Evolutionary conservation across 2,797 vertebrate species (phyloP).

Genomic region (Phataginus tricuspis): DNA sequence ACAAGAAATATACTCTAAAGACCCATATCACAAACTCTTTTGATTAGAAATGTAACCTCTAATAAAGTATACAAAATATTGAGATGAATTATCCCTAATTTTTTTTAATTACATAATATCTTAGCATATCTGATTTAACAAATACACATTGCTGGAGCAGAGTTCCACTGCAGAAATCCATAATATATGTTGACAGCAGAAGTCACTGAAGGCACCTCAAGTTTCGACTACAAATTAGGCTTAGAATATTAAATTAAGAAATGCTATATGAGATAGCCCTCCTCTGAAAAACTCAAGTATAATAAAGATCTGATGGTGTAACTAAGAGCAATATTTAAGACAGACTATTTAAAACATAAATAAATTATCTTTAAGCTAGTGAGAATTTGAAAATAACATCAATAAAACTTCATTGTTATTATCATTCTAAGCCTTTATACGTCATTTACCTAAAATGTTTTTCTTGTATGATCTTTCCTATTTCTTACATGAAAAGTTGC

Average conservation of each 20-base stretch:
- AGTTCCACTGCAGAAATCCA: neutral
- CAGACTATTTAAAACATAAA: neutral
- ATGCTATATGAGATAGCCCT: neutral
- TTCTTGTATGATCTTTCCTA: neutral
- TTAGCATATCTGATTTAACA: neutral
- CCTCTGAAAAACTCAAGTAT: neutral
- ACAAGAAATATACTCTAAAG: conserved; percentile 12
- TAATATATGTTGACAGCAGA: neutral
- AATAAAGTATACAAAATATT: neutral
- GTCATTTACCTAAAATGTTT: neutral
- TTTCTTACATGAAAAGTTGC: conserved; percentile 35
- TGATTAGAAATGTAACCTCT: neutral
- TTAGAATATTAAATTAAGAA: conserved; percentile 3
- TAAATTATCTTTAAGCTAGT: neutral
- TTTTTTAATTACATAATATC: conserved; percentile 10
- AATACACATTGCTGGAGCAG: neutral
- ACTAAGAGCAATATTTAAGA: neutral
- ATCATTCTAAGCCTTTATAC: neutral
- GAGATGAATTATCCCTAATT: neutral
- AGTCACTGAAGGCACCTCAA: neutral
- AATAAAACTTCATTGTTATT: neutral
- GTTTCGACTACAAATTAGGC: neutral
- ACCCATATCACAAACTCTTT: neutral
- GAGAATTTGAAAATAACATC: neutral
- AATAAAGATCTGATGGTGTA: conserved; percentile 29